phyloP scores from a whole-genome alignment of 2,888 invertebrate species.

The Glaucopsyche alexis region DNA sequence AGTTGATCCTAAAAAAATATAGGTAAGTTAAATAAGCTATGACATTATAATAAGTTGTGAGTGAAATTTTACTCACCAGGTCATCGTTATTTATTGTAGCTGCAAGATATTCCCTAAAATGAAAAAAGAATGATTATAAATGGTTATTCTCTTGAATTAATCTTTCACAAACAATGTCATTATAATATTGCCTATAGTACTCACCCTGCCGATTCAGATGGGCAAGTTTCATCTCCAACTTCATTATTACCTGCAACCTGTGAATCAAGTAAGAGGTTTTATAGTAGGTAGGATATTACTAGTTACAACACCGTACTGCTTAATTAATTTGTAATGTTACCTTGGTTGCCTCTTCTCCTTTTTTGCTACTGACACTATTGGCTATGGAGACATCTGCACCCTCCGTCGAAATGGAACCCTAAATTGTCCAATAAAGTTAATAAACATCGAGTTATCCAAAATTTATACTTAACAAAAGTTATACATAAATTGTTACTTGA shows the following conservation, averaged over 20 bases:
- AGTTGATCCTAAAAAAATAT: constrained; percentile 62
- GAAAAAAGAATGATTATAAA: constrained; percentile 14
- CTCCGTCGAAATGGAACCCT: constrained; percentile 71
- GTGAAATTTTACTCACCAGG: constrained; percentile 49
- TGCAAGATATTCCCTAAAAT: constrained; percentile 63
- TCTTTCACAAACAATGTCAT: neutral
- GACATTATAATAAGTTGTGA: neutral
- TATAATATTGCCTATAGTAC: constrained; percentile 21
- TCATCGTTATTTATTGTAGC: constrained; percentile 63
- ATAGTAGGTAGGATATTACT: neutral
- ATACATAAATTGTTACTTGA: constrained; percentile 51
- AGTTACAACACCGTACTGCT: neutral
- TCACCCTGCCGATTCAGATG: constrained; percentile 69
- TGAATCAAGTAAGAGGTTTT: constrained; percentile 26
- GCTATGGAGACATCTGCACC: constrained; percentile 64
- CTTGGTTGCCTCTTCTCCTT: constrained; percentile 49
- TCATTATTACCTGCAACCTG: constrained; percentile 49
- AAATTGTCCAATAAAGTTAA: neutral
- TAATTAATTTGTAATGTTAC: constrained; percentile 33
- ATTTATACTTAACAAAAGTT: neutral
- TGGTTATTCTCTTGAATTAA: neutral
- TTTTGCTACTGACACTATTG: constrained; percentile 49
- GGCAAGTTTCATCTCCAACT: constrained; percentile 59
- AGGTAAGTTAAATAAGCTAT: neutral
- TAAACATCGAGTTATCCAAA: neutral